Conservation (phyloP, 1,140 invertebrate species). For the Pentalonia nigronervosa region DNA sequence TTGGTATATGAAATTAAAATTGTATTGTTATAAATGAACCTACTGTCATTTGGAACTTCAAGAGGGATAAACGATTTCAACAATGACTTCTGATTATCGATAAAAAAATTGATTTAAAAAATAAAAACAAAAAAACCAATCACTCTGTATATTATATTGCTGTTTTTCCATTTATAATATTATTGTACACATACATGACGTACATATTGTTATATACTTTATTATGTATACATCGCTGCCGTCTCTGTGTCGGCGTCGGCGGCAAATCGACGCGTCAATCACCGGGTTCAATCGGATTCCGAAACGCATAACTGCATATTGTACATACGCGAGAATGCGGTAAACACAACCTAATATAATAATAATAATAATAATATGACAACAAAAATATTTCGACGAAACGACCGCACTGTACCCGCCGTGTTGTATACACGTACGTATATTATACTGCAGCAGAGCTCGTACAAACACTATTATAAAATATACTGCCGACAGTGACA, state of each 20-base stretch:
- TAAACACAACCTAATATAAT: neutral
- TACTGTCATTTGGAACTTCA: too few species aligned
- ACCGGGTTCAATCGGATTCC: neutral
- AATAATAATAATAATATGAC: constrained; percentile 18
- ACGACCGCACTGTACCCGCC: too few species aligned
- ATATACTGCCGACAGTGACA: neutral
- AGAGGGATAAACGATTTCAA: too few species aligned
- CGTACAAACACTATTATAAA: neutral
- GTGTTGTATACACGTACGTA: neutral
- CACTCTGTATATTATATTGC: neutral
- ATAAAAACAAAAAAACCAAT: neutral
- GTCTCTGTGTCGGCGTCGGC: neutral
- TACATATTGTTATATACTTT: too few species aligned
- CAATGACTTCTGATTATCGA: too few species aligned
- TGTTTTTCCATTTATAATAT: neutral
- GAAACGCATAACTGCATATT: neutral
- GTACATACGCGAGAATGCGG: neutral
- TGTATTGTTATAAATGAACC: neutral
- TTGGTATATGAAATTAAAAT: neutral
- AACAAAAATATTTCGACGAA: neutral
- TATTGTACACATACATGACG: neutral
- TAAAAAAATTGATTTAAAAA: neutral
- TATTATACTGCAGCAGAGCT: neutral
- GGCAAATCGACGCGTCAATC: constrained; percentile 29
- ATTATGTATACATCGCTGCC: neutral